A percentile compares a stretch with the other conserved stretches of the same genome.
Evolutionary conservation across 2,113 vertebrate genomes (phyloP).

Genomic region (Rhabdornis inornatus): DNA sequence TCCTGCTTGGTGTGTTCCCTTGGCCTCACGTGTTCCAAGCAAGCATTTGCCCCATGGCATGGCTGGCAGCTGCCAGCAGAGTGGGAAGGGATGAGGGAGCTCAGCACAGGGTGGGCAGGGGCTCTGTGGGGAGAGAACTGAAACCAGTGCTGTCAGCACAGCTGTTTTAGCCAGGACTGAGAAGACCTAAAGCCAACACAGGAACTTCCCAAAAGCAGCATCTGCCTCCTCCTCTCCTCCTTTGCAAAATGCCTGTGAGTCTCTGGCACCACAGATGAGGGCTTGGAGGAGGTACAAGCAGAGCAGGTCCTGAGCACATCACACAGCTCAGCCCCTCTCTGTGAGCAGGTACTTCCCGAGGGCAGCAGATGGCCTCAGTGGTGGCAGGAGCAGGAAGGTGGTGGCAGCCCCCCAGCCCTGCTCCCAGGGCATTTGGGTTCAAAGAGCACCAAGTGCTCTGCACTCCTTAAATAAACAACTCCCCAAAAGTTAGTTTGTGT

Average conservation of each 20-base stretch:
- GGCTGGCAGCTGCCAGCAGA: neutral
- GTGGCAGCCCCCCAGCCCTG: slow-evolving; percentile 72
- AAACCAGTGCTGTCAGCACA: neutral
- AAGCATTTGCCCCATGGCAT: accelerated
- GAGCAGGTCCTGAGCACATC: neutral
- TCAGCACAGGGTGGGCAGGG: neutral
- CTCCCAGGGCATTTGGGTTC: slow-evolving; percentile 72
- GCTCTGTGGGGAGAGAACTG: neutral
- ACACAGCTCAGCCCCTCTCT: accelerated
- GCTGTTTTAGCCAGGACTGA: neutral
- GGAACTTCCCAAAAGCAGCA: neutral
- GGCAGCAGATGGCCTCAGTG: slow-evolving; percentile 34
- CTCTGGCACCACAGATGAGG: neutral
- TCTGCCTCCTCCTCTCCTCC: neutral
- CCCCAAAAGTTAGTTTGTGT: slow-evolving; percentile 79
- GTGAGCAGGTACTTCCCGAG: neutral
- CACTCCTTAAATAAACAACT: slow-evolving; percentile 88
- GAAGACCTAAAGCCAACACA: neutral
- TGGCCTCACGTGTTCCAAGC: accelerated
- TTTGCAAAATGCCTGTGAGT: accelerated
- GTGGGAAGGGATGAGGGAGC: neutral
- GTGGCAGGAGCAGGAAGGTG: slow-evolving; percentile 77
- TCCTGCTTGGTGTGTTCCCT: neutral
- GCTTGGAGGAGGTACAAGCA: neutral
- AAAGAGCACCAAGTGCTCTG: slow-evolving; percentile 75